Evolutionary conservation across 2,888 invertebrate genomes (phyloP).

Genomic region (Acrobasis repandana): DNA sequence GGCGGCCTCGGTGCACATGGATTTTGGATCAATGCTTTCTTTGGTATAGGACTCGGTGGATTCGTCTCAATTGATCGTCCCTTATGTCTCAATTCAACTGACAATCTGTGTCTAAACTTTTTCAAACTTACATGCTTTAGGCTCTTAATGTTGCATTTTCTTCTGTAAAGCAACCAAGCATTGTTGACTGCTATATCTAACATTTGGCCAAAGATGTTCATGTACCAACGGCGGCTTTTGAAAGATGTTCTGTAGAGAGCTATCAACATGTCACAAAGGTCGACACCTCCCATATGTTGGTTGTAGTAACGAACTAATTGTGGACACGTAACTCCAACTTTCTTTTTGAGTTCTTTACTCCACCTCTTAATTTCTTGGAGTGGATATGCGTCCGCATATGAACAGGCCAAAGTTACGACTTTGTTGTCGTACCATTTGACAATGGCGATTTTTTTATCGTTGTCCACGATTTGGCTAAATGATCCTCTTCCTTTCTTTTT

Average conservation of each 20-base stretch:
- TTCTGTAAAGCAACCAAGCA: constrained; percentile 27
- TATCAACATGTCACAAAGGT: constrained; percentile 17
- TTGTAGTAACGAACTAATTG: constrained; percentile 8
- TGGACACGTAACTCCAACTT: neutral
- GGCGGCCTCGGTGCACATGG: constrained; percentile 22
- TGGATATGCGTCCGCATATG: constrained; percentile 17
- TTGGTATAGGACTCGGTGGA: constrained; percentile 25
- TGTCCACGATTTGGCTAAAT: constrained; percentile 3
- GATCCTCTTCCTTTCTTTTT: constrained; percentile 4
- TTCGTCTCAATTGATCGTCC: constrained; percentile 26
- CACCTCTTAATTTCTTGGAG: constrained; percentile 12
- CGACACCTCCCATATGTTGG: constrained; percentile 3
- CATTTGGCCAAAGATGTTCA: constrained; percentile 24
- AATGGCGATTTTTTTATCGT: neutral
- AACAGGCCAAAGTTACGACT: constrained; percentile 14
- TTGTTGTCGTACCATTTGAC: constrained; percentile 21
- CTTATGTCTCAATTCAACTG: constrained; percentile 25
- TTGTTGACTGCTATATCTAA: constrained; percentile 24
- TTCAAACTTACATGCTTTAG: constrained; percentile 13
- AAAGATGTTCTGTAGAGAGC: constrained; percentile 21
- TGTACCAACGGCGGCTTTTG: constrained; percentile 23
- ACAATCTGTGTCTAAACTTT: constrained; percentile 20
- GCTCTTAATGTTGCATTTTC: constrained; percentile 19
- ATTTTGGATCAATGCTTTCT: constrained; percentile 25
- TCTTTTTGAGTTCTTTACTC: constrained; percentile 4